Conservation (phyloP, 1,140 invertebrate genomes). For the Hirudo medicinalis region DNA sequence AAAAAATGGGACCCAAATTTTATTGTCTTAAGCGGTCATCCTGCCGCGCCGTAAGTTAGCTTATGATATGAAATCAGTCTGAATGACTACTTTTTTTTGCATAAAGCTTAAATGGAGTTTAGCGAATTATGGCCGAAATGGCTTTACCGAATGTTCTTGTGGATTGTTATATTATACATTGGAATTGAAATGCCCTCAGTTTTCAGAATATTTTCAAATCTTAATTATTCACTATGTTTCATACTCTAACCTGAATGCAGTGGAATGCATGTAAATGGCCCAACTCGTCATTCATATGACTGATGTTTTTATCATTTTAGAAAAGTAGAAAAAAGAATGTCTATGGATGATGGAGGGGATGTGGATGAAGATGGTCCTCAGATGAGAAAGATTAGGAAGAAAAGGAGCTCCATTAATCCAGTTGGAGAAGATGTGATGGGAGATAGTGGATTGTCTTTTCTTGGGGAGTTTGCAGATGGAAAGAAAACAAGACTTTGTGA, state of each 20-base stretch:
- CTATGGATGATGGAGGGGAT: not conserved
- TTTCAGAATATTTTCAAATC: not conserved
- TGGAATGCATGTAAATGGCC: too few species aligned
- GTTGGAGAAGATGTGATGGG: not conserved
- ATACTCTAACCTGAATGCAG: too few species aligned
- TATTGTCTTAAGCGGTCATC: constrained; percentile 1
- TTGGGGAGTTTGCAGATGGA: not conserved
- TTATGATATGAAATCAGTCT: not conserved
- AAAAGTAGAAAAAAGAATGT: not conserved
- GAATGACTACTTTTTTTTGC: not conserved
- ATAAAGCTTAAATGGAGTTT: not conserved
- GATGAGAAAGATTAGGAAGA: not conserved
- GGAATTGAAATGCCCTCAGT: not conserved
- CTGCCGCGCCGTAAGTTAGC: not conserved
- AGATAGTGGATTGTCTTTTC: not conserved
- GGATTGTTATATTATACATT: not conserved
- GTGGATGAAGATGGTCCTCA: not conserved
- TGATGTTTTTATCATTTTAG: too few species aligned
- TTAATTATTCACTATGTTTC: too few species aligned
- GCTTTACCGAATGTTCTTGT: not conserved
- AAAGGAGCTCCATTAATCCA: not conserved
- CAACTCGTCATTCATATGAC: too few species aligned
- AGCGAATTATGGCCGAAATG: not conserved
- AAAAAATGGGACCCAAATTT: constrained; percentile 19
- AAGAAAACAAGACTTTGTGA: constrained; percentile 12